These are phyloP conservation scores for Ptiloglossa arizonensis DNA, from an alignment of 1,140 invertebrate genomes.

Conservation along the genomic window DNA sequence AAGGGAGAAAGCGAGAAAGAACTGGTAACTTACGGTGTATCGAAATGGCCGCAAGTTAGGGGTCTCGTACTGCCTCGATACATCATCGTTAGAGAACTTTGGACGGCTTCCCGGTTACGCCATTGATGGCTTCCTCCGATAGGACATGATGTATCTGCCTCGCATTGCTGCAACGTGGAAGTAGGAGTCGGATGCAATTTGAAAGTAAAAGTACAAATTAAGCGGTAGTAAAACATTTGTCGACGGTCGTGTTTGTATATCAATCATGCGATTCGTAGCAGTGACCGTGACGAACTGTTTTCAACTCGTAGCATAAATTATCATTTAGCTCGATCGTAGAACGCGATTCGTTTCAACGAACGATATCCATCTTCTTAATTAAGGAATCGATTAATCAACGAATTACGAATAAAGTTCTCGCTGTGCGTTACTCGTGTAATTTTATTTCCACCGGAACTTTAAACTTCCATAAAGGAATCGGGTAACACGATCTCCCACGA, in stretches of 20 bases:
- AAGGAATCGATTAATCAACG: too few relatives aligned
- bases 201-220: constrained; percentile 58
- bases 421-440: too few relatives aligned
- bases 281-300: not conserved
- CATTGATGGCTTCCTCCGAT: constrained; percentile 66
- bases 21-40: constrained; percentile 62
- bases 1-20: constrained; percentile 44
- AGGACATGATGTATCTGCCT: constrained; percentile 66
- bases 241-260: constrained; percentile 30
- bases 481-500: not conserved
- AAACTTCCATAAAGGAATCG: too few relatives aligned
- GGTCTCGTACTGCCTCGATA: constrained; percentile 60
- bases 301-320: constrained; percentile 3
- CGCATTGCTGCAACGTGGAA: constrained; percentile 51
- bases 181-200: constrained; percentile 57
- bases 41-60: constrained; percentile 63
- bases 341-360: too few relatives aligned
- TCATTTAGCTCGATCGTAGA: not conserved
- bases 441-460: too few relatives aligned
- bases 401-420: too few relatives aligned
- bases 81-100: constrained; percentile 71
- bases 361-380: too few relatives aligned
- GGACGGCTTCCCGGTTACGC: constrained; percentile 66
- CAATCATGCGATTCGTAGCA: constrained; percentile 18
- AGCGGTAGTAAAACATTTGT: constrained; percentile 42